Evolutionary conservation across 2,888 invertebrate species (phyloP).

Genomic region (Lithophane socia): DNA sequence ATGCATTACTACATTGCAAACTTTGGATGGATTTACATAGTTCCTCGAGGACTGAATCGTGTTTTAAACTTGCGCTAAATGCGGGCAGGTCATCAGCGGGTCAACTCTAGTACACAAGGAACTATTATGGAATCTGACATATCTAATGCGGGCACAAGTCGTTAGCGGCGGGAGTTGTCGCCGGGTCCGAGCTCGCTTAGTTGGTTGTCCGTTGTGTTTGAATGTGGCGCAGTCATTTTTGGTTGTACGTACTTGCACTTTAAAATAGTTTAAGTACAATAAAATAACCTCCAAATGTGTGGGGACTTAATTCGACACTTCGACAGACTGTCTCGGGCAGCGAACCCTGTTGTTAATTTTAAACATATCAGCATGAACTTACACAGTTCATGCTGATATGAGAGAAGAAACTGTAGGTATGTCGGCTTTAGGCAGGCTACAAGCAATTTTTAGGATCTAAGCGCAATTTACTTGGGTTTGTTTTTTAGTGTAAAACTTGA

Average conservation of each 20-base stretch:
- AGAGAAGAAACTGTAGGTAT: background rate
- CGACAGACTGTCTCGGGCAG: accelerated
- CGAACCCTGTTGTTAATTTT: background rate
- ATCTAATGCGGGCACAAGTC: slow-evolving; percentile 29
- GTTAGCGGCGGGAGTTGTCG: slow-evolving; percentile 29
- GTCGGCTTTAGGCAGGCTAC: no score
- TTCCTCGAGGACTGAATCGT: background rate
- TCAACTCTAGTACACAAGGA: slow-evolving; percentile 11
- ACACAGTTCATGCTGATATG: no score
- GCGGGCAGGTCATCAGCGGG: slow-evolving; percentile 8
- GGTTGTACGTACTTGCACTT: background rate
- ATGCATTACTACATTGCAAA: background rate
- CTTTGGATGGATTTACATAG: background rate
- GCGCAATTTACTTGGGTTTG: no score
- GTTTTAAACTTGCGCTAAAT: slow-evolving; percentile 13
- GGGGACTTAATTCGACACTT: background rate
- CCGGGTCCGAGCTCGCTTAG: background rate
- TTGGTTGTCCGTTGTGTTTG: background rate
- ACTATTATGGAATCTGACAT: slow-evolving; percentile 33
- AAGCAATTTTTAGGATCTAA: background rate
- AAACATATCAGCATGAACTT: no score
- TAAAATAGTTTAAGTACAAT: background rate
- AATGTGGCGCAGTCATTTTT: background rate
- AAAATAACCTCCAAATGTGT: background rate
- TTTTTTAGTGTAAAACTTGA: no score